phyloP scores from a whole-genome alignment of 1,140 invertebrate genomes.

The Neodiprion fabricii region DNA sequence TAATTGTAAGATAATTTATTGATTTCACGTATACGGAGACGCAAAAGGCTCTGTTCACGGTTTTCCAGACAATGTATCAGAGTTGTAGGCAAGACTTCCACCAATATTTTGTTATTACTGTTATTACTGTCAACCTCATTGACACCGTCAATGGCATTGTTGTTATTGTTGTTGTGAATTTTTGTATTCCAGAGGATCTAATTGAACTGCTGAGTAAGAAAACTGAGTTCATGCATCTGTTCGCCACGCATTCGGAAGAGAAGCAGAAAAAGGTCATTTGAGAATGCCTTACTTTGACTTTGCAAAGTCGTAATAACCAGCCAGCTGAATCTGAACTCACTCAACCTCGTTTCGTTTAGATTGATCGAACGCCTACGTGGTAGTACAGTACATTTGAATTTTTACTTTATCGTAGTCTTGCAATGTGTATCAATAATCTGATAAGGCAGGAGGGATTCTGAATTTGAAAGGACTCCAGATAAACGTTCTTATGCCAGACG shows the following conservation, averaged over 20 bases:
- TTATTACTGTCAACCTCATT: too few relatives aligned
- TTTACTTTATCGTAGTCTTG: slow-evolving; percentile 2
- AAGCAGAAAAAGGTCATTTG: slow-evolving; percentile 51
- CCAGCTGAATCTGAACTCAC: slow-evolving; percentile 20
- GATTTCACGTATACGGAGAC: too few relatives aligned
- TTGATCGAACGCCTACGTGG: slow-evolving; percentile 41
- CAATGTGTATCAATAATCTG: too few relatives aligned
- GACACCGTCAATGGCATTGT: too few relatives aligned
- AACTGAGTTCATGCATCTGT: slow-evolving; percentile 45
- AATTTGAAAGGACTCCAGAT: too few relatives aligned
- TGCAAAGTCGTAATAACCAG: background rate
- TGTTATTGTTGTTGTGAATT: too few relatives aligned
- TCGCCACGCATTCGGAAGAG: slow-evolving; percentile 31
- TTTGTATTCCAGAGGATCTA: slow-evolving; percentile 38
- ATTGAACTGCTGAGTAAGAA: slow-evolving; percentile 35
- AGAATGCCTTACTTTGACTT: slow-evolving; percentile 42
- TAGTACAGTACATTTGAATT: slow-evolving; percentile 15
- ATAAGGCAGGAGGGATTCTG: too few relatives aligned
- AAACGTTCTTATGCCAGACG: too few relatives aligned
- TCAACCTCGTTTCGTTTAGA: slow-evolving; percentile 38
- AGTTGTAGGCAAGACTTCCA: slow-evolving; percentile 4
- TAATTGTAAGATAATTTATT: too few relatives aligned
- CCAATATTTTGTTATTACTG: too few relatives aligned
- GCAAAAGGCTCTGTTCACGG: background rate
- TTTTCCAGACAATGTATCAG: background rate